Percentiles rank a stretch among this genome's conserved stretches.
These are phyloP conservation scores for Coregonus suidteri DNA, from an alignment of 2,797 vertebrate genomes.

Conservation along the genomic window DNA sequence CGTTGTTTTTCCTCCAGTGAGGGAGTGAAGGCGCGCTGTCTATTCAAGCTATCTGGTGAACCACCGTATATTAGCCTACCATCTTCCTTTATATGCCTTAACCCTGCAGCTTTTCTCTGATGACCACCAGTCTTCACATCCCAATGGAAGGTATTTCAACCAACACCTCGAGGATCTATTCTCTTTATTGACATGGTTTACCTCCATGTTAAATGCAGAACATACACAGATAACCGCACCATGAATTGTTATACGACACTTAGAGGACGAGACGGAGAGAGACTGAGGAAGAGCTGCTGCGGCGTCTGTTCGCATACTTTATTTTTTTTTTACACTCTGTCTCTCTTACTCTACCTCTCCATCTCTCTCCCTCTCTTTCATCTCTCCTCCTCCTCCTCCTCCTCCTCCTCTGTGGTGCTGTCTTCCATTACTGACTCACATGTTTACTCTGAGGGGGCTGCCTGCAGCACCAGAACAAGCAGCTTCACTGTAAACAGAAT, in stretches of 20 bases:
- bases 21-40: not conserved
- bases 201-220: too few relatives aligned
- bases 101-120: not conserved
- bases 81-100: not conserved
- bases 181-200: too few relatives aligned
- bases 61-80: too few relatives aligned
- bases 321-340: not conserved
- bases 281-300: not conserved
- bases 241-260: too few relatives aligned
- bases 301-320: not conserved
- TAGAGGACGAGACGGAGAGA: too few relatives aligned
- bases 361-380: not conserved
- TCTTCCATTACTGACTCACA: conserved; percentile 47
- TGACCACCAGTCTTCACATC: not conserved
- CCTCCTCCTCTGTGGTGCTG: conserved; percentile 19
- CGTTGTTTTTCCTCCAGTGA: not conserved
- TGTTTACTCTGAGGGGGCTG: conserved; percentile 39
- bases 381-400: conserved; percentile 4
- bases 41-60: too few relatives aligned
- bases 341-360: not conserved
- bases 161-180: too few relatives aligned
- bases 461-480: conserved; percentile 6
- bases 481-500: not conserved
- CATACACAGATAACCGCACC: too few relatives aligned
- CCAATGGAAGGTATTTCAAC: too few relatives aligned